phyloP scores from a whole-genome alignment of 2,888 invertebrate genomes.

The Cataglyphis albicans region DNA sequence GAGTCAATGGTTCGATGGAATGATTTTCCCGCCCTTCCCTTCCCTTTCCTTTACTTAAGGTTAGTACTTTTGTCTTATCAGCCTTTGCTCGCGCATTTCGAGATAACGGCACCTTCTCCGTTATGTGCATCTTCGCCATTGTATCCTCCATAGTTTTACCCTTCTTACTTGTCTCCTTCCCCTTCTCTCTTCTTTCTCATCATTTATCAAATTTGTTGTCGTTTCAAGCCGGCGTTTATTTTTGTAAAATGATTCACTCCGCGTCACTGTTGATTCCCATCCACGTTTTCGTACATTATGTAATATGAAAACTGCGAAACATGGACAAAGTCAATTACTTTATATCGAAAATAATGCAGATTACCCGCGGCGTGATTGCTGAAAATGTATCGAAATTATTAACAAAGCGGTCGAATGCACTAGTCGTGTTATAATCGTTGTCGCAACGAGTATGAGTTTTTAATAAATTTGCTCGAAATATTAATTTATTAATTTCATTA shows the following conservation, averaged over 20 bases:
- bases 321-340: slow-evolving; percentile 20
- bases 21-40: slow-evolving; percentile 47
- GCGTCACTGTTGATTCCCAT: background rate
- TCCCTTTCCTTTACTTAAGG: slow-evolving; percentile 25
- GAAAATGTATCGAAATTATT: slow-evolving; percentile 48
- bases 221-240: background rate
- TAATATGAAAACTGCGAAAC: slow-evolving; percentile 6
- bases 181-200: background rate
- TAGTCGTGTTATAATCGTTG: slow-evolving; percentile 33
- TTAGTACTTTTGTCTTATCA: slow-evolving; percentile 74
- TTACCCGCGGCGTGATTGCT: slow-evolving; percentile 9
- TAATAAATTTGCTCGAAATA: slow-evolving; percentile 45
- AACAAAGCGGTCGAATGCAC: slow-evolving; percentile 39
- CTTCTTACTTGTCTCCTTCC: background rate
- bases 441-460: slow-evolving; percentile 22
- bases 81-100: slow-evolving; percentile 53
- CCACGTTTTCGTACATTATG: background rate
- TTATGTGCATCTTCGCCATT: slow-evolving; percentile 21
- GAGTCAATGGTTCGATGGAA: slow-evolving; percentile 70
- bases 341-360: slow-evolving; percentile 4
- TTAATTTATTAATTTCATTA: slow-evolving; percentile 44
- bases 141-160: slow-evolving; percentile 20
- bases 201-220: slow-evolving; percentile 37
- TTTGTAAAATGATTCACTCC: background rate
- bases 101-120: slow-evolving; percentile 62